These are phyloP conservation scores for Cladopsammia gracilis DNA, from an alignment of 64 coral and sea anemone genomes.

Conservation along the genomic window DNA sequence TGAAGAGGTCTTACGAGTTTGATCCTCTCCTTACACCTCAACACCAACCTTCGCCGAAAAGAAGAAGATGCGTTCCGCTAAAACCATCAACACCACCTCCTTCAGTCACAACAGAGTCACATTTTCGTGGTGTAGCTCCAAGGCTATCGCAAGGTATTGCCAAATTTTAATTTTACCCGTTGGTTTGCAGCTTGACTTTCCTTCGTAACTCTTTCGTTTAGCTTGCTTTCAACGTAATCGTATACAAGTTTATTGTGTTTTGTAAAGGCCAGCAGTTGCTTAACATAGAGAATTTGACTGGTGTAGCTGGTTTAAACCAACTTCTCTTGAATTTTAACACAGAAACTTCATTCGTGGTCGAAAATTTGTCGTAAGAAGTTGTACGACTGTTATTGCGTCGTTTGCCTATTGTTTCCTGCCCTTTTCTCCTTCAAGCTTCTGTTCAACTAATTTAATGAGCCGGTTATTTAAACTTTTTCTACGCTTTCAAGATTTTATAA, in stretches of 20 bases:
- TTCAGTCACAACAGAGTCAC: slow-evolving; percentile 74
- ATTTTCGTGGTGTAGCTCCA: slow-evolving; percentile 91
- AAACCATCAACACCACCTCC: slow-evolving; percentile 64
- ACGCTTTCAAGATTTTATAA: background rate
- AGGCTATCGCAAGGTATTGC: slow-evolving; percentile 89
- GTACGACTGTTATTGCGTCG: background rate
- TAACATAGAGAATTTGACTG: background rate
- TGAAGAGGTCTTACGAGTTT: slow-evolving; percentile 97
- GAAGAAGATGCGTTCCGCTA: slow-evolving; percentile 88
- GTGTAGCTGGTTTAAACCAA: background rate
- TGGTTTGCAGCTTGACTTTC: background rate
- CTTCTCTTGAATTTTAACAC: background rate
- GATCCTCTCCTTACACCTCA: slow-evolving; percentile 95
- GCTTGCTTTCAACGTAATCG: background rate
- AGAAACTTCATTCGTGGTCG: background rate
- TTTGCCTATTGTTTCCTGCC: background rate
- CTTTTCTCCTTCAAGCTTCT: background rate
- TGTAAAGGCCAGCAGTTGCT: background rate
- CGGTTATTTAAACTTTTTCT: background rate
- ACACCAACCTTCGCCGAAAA: slow-evolving; percentile 98
- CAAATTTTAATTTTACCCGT: background rate
- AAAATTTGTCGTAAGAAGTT: background rate
- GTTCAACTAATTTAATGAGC: background rate
- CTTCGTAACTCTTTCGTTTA: background rate
- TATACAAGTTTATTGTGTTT: background rate